phyloP scores from a whole-genome alignment of 2,797 vertebrate genomes.

The Pipistrellus pipistrellus region DNA sequence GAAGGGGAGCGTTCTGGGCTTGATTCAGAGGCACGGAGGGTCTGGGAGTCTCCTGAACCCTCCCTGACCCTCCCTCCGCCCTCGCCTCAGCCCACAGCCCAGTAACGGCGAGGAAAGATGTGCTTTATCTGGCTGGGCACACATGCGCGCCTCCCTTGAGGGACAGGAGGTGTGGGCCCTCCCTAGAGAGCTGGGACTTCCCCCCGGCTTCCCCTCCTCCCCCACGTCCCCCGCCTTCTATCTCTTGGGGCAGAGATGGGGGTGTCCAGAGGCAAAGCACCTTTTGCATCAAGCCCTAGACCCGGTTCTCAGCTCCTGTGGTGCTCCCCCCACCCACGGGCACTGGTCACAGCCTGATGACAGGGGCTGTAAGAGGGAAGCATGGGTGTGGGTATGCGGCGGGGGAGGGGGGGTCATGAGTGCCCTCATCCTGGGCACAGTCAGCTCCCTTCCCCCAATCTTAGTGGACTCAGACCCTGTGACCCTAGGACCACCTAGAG shows the following conservation, averaged over 20 bases:
- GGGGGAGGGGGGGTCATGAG: too few species aligned
- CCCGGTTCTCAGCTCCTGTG: background rate
- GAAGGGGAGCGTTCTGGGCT: background rate
- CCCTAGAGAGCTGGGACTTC: background rate
- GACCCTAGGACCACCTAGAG: background rate
- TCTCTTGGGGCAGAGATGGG: background rate
- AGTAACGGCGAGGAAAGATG: background rate
- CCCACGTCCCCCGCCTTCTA: background rate
- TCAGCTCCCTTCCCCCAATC: background rate
- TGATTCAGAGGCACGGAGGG: background rate
- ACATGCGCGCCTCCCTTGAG: background rate
- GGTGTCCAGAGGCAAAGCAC: background rate
- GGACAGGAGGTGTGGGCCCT: background rate
- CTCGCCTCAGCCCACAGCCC: background rate
- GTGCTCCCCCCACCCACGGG: accelerated
- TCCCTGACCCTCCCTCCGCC: background rate
- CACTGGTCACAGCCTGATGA: background rate
- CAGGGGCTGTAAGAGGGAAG: background rate
- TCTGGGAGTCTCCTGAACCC: background rate
- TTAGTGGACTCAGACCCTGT: background rate
- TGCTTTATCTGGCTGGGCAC: background rate
- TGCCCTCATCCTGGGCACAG: background rate
- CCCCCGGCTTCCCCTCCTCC: background rate
- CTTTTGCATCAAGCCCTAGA: slow-evolving; percentile 8
- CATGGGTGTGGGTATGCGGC: accelerated